Conservation (phyloP, 1,140 invertebrate species). For the Stegodyphus dumicola region DNA sequence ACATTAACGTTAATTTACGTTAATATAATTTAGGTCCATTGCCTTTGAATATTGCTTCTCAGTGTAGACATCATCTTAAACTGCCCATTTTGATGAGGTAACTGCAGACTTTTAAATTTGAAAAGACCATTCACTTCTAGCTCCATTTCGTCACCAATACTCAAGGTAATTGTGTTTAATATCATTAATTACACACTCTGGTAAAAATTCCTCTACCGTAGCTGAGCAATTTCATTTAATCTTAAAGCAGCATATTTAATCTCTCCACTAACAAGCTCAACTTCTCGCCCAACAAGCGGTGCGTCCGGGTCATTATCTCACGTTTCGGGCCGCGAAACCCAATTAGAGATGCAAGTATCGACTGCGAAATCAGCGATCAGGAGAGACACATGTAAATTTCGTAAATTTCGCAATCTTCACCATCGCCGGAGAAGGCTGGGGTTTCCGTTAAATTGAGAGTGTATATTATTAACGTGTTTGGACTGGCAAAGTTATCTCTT, state of each 20-base stretch:
- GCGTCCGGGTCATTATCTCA: slow-evolving; percentile 14
- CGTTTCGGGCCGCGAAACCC: background rate
- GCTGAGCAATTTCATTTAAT: background rate
- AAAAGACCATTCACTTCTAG: too few relatives aligned
- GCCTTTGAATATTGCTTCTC: too few relatives aligned
- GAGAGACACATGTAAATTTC: background rate
- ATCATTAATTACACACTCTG: too few relatives aligned
- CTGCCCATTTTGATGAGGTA: too few relatives aligned
- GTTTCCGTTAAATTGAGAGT: slow-evolving; percentile 26
- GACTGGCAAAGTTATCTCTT: slow-evolving; percentile 17
- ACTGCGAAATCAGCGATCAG: background rate
- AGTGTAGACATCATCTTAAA: too few relatives aligned
- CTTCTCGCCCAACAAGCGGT: background rate
- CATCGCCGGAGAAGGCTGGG: background rate
- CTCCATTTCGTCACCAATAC: too few relatives aligned
- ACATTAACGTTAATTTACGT: too few relatives aligned
- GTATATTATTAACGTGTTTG: slow-evolving; percentile 32
- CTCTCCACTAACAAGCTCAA: background rate
- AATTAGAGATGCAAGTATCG: slow-evolving; percentile 23
- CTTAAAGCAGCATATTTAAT: background rate
- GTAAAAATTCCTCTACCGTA: background rate
- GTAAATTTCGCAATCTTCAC: slow-evolving; percentile 1
- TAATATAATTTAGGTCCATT: too few relatives aligned
- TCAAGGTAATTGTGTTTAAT: too few relatives aligned
- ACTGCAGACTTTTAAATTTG: too few relatives aligned